Conservation (phyloP, 2,113 vertebrate species). For the Gadus macrocephalus region DNA sequence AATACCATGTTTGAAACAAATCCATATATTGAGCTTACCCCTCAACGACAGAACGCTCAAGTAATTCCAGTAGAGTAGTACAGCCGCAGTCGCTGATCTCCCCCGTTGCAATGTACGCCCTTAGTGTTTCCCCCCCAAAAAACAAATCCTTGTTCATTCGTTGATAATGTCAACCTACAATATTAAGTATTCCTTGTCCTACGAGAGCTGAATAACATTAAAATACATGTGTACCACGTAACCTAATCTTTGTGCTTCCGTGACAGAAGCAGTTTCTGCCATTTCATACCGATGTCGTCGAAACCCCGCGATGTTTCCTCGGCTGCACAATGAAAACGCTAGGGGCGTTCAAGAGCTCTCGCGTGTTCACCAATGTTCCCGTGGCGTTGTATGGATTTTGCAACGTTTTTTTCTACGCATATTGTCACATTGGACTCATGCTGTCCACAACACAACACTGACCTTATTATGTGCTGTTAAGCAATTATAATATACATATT, state of each 20-base stretch:
- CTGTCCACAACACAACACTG: too few relatives aligned
- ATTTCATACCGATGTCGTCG: conserved; percentile 64
- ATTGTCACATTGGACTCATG: too few relatives aligned
- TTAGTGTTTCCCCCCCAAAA: conserved; percentile 22
- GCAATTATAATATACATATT: too few relatives aligned
- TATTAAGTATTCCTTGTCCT: conserved; percentile 51
- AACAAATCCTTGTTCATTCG: conserved; percentile 28
- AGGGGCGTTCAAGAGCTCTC: too few relatives aligned
- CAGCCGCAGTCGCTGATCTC: conserved; percentile 47
- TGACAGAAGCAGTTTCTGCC: conserved; percentile 69
- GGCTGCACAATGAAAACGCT: conserved; percentile 48
- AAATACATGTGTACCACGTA: conserved; percentile 56
- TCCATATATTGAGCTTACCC: conserved; percentile 52
- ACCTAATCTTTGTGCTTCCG: conserved; percentile 54
- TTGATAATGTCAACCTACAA: conserved; percentile 31
- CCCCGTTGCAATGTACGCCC: conserved; percentile 32
- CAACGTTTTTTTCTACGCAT: too few relatives aligned
- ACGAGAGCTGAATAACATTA: conserved; percentile 50
- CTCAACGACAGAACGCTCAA: conserved; percentile 23
- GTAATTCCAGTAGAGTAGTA: conserved; percentile 48
- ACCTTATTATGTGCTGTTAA: too few relatives aligned
- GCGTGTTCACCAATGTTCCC: too few relatives aligned
- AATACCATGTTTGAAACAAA: conserved; percentile 38
- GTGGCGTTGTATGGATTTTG: too few relatives aligned
- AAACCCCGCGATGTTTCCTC: conserved; percentile 59